Conservation (phyloP, 2,113 vertebrate genomes). For the Romanogobio albipinnatus region DNA sequence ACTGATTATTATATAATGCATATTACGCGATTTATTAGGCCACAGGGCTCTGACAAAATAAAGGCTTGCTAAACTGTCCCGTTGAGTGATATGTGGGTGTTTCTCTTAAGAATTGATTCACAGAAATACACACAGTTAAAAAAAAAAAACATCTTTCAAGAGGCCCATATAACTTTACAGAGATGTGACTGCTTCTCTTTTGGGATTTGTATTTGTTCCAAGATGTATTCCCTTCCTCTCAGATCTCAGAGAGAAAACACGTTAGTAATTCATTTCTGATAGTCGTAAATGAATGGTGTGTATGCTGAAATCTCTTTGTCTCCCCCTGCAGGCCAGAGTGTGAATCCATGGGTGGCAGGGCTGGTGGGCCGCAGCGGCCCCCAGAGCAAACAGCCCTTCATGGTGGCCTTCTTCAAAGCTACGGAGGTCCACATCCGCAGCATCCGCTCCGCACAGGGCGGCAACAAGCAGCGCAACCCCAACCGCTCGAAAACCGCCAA, state of each 20-base stretch:
- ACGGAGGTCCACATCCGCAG: slow-evolving; percentile 94
- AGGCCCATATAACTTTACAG: not conserved
- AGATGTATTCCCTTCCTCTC: not conserved
- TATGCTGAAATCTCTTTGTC: slow-evolving; percentile 56
- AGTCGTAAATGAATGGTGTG: not conserved
- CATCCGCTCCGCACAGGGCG: slow-evolving; percentile 82
- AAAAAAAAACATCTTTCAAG: not conserved
- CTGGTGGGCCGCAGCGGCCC: slow-evolving; percentile 90
- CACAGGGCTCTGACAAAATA: not conserved
- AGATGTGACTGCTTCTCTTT: not conserved
- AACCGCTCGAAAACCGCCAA: slow-evolving; percentile 88
- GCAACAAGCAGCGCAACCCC: slow-evolving; percentile 87
- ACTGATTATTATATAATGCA: not conserved
- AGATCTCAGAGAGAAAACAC: not conserved
- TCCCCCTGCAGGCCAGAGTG: slow-evolving; percentile 84
- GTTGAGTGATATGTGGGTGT: not conserved
- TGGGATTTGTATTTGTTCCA: not conserved
- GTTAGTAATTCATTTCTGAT: not conserved
- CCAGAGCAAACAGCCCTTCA: slow-evolving; percentile 98
- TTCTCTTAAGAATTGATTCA: not conserved
- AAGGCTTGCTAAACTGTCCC: not conserved
- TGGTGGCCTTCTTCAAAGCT: slow-evolving; percentile 98
- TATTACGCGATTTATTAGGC: not conserved
- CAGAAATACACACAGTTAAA: not conserved
- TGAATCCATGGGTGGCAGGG: slow-evolving; percentile 89